phyloP scores from a whole-genome alignment of 2,113 vertebrate genomes.

The Phalacrocorax carbo region DNA sequence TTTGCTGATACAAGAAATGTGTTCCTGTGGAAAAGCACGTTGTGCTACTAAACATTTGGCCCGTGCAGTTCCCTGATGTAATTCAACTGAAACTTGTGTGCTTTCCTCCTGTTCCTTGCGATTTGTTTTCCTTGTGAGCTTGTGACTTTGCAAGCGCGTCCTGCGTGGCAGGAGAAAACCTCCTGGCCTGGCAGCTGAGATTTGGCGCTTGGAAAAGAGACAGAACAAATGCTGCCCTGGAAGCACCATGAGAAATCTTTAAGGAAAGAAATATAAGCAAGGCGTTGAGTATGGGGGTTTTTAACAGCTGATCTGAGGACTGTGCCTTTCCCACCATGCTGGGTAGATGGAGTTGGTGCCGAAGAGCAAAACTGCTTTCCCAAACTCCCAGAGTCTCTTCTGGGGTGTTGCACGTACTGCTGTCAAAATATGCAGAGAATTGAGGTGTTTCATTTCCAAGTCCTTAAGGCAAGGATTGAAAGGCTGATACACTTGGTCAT shows the following conservation, averaged over 20 bases:
- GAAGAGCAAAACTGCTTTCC: neutral
- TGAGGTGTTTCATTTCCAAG: neutral
- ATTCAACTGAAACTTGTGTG: neutral
- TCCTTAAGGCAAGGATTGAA: neutral
- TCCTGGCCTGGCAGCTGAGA: neutral
- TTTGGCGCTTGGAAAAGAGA: neutral
- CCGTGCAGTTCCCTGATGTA: neutral
- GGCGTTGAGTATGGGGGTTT: neutral
- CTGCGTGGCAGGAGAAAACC: neutral
- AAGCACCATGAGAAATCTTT: neutral
- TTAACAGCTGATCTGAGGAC: neutral
- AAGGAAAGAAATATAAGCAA: neutral
- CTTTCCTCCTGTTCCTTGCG: neutral
- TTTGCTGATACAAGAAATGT: neutral
- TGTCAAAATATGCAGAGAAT: neutral
- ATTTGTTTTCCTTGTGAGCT: neutral
- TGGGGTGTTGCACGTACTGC: neutral
- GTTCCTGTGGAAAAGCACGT: neutral
- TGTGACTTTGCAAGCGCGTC: neutral
- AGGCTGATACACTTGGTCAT: rapidly evolving
- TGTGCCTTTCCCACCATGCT: neutral
- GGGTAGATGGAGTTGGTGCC: neutral
- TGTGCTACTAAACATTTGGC: neutral
- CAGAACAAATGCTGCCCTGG: neutral
- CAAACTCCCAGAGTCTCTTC: neutral